Evolutionary conservation across 2,888 invertebrate species (phyloP).

Genomic region (Dasysyrphus tricinctus): DNA sequence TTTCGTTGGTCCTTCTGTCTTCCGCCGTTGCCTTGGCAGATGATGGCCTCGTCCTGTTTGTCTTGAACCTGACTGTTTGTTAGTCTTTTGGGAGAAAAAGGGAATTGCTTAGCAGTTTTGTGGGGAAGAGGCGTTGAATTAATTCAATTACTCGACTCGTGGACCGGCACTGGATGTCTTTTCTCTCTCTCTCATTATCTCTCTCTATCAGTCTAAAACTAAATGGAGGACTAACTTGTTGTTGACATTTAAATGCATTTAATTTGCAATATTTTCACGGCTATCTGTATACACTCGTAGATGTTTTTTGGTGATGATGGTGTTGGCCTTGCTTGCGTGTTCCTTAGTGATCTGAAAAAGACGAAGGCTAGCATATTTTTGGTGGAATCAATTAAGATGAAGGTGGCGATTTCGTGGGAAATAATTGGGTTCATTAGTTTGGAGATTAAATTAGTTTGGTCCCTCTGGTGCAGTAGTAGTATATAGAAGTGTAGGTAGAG

Average conservation of each 20-base stretch:
- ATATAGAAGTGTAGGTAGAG: not conserved
- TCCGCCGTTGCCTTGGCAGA: conserved; percentile 8
- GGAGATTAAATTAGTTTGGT: conserved; percentile 50
- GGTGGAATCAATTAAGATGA: conserved; percentile 50
- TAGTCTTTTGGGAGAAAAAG: not conserved
- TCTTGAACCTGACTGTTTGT: conserved; percentile 5
- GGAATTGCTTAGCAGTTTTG: conserved; percentile 36
- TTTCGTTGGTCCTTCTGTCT: conserved; percentile 54
- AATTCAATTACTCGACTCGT: conserved; percentile 64
- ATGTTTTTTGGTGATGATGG: not conserved
- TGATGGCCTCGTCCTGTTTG: not conserved
- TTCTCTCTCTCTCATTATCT: not conserved
- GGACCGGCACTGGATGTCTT: conserved; percentile 13
- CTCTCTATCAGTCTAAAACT: not conserved
- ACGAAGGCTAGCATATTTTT: conserved; percentile 42
- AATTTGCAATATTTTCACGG: conserved; percentile 65
- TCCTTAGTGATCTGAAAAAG: not conserved
- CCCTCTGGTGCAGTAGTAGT: not conserved
- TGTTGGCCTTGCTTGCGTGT: not conserved
- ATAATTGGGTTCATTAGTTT: conserved; percentile 48
- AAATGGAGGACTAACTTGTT: conserved; percentile 40
- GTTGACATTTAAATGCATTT: conserved; percentile 68
- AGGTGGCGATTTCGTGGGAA: conserved; percentile 29
- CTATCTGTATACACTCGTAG: not conserved
- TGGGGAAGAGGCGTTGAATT: conserved; percentile 49